Evolutionary conservation across 2,888 invertebrate species (phyloP).

Genomic region (Petrophora chlorosata): DNA sequence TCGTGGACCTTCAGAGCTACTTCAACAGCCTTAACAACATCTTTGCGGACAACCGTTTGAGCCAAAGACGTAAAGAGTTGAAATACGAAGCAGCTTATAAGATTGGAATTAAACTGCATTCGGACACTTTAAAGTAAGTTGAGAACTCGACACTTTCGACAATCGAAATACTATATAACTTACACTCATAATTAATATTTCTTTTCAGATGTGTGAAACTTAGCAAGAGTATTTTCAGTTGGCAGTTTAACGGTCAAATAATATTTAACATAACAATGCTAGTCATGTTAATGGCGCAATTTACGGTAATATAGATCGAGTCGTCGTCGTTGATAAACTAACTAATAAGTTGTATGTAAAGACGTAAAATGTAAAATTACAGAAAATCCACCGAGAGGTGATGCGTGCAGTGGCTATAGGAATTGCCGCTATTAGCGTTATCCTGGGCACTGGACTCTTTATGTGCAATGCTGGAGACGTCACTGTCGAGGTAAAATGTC

Average conservation of each 20-base stretch:
- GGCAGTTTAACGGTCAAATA: conserved; percentile 40
- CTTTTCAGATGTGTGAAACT: conserved; percentile 27
- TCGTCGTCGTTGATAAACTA: too few relatives aligned
- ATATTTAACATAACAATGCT: conserved; percentile 34
- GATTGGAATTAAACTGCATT: conserved; percentile 47
- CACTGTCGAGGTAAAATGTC: conserved; percentile 32
- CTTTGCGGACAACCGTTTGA: conserved; percentile 28
- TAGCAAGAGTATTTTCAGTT: conserved; percentile 36
- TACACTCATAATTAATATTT: too few relatives aligned
- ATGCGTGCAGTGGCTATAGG: conserved; percentile 5
- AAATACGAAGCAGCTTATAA: conserved; percentile 42
- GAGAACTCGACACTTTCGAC: too few relatives aligned
- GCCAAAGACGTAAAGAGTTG: conserved; percentile 37
- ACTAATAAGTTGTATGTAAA: too few relatives aligned
- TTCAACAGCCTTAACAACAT: conserved; percentile 42
- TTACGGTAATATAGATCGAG: too few relatives aligned
- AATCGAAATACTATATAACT: too few relatives aligned
- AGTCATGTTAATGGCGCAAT: conserved; percentile 29
- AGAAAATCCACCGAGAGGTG: conserved; percentile 5
- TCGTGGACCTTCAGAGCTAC: conserved; percentile 44
- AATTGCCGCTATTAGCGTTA: conserved; percentile 23
- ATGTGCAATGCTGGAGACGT: conserved; percentile 48
- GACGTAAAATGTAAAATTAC: not conserved
- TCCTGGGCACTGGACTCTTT: conserved; percentile 32
- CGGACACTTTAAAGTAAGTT: conserved; percentile 46